phyloP scores from a whole-genome alignment of 2,888 invertebrate genomes.

The Sipha maydis region DNA sequence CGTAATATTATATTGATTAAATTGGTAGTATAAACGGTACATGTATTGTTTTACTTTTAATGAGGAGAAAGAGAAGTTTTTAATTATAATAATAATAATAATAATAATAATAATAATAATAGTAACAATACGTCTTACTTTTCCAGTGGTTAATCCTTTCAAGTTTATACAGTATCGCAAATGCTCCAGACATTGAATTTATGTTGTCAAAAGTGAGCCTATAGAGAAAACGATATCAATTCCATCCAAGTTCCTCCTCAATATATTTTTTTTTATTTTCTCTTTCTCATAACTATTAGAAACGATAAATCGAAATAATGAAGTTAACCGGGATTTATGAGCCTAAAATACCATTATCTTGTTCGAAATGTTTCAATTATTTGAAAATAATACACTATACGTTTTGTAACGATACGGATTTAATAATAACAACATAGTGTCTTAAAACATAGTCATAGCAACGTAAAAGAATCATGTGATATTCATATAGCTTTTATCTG shows the following conservation, averaged over 20 bases:
- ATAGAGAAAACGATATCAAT: slow-evolving; percentile 6
- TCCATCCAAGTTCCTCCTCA: background rate
- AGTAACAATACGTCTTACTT: background rate
- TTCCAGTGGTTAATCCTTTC: background rate
- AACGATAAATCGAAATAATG: slow-evolving; percentile 11
- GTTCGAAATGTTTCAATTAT: slow-evolving; percentile 31
- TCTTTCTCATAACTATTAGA: slow-evolving; percentile 5
- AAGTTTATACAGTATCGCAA: background rate
- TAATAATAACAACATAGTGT: background rate
- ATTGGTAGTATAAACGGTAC: background rate
- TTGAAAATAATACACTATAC: slow-evolving; percentile 21
- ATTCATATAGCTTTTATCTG: slow-evolving; percentile 10
- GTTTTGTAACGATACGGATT: background rate
- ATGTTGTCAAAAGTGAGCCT: slow-evolving; percentile 4
- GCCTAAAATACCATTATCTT: background rate
- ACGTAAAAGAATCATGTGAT: background rate
- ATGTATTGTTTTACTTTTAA: background rate
- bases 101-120: no score
- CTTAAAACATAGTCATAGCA: background rate
- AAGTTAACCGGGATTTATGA: slow-evolving; percentile 27
- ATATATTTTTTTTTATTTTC: background rate
- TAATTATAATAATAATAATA: no score
- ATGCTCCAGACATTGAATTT: background rate
- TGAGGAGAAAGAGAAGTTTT: background rate
- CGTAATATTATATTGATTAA: background rate